Base-by-base conservation (phyloP, 2,888 invertebrate genomes). In the Lottia scabra region DNA sequence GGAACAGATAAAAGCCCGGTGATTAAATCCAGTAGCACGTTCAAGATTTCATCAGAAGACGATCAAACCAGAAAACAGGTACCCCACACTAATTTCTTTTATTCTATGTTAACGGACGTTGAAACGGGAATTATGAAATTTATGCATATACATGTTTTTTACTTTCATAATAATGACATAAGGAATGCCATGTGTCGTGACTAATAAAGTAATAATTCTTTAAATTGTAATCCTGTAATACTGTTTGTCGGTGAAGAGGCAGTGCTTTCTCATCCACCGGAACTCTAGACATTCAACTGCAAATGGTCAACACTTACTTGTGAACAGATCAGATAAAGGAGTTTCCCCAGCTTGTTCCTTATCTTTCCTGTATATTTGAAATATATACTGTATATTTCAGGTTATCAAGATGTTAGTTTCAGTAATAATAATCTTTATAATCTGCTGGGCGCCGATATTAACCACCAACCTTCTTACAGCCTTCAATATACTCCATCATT, bases 361-460 rank as follows among this genome's bases (percentile, higher is more conserved):
- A n/a, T n/a, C n/a, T n/a, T n/a, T n/a, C n/a, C n/a, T 5, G 46
- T 48, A 4, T 45, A 27, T 45, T 26, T 64, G 43, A 63, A 72
- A 70, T 69, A 10, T 8, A 38, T 38, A 38, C 10, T 38, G 38
- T 38, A 38, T 38, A 64, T 79, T 88, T 65, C 90, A 94, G 93
- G 93, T 94, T 26, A 92, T 94, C 79, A 93, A 92, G 87, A 94
- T 94, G 94, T 88, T 94, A 80, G 92, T 93, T 1, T 92, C 93
- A 1, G 93, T 94, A 26, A 93, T 94, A 64, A 91, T 93, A 0
- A 90, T 94, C 56, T 94, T 93, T 87, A 92, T 92, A 16, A 85
- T 93, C 67, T 94, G 94, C 85, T 94, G 94, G 94, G 91, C 92
- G 23, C 94, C 94, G 0, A 76, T 92, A 77, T 88, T 93, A 46